phyloP scores from a whole-genome alignment of 2,113 vertebrate species.

The Psittacus erithacus region DNA sequence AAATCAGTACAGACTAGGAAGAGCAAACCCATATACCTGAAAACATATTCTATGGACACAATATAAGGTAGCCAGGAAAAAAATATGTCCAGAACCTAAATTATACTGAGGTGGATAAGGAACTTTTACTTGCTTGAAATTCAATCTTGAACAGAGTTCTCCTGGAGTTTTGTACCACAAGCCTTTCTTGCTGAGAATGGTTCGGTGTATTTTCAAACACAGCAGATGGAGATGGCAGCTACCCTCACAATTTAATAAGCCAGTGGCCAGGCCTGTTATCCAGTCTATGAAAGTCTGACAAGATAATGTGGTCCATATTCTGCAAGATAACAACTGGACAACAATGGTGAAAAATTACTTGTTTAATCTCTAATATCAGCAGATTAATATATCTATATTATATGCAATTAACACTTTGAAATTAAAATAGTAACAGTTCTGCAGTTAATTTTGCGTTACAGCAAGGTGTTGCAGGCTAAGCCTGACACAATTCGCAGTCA shows the following conservation, averaged over 20 bases:
- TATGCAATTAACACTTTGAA: neutral
- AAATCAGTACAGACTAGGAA: neutral
- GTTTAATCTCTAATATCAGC: neutral
- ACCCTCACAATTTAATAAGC: neutral
- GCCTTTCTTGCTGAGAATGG: neutral
- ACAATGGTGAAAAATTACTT: neutral
- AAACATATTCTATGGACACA: neutral
- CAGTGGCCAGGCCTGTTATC: neutral
- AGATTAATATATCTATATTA: neutral
- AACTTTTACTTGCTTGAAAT: neutral
- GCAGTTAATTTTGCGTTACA: neutral
- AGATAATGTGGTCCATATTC: neutral
- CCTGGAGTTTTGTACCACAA: neutral
- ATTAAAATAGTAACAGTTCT: neutral
- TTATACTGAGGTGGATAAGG: neutral
- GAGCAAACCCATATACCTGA: neutral
- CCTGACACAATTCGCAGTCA: accelerated
- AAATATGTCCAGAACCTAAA: neutral
- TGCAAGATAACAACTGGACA: neutral
- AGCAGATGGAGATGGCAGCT: neutral
- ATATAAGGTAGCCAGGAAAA: neutral
- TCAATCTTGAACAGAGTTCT: neutral
- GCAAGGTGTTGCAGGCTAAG: neutral
- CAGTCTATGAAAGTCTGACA: neutral
- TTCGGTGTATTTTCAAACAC: neutral